A percentile compares a stretch with the other conserved stretches of the same genome.
These are phyloP conservation scores for Ameiurus melas DNA, from an alignment of 2,113 vertebrate genomes.

Conservation along the genomic window DNA sequence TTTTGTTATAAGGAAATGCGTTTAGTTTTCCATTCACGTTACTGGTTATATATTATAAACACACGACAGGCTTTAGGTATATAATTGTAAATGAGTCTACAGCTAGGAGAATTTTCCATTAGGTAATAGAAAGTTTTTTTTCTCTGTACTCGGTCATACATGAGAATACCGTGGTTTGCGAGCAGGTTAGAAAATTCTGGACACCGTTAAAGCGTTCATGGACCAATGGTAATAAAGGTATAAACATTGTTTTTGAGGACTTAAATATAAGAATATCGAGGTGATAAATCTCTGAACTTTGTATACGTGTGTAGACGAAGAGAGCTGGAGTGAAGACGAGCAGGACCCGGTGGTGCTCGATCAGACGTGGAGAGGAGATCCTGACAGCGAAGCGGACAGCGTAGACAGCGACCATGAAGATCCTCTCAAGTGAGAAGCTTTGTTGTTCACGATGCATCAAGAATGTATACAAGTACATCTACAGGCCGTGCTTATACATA, in stretches of 20 bases:
- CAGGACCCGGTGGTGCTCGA: conserved; percentile 86
- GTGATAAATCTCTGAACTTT: background rate
- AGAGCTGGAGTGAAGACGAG: conserved; percentile 94
- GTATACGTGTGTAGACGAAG: conserved; percentile 78
- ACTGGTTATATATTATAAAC: background rate
- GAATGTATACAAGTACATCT: background rate
- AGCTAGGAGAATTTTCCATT: background rate
- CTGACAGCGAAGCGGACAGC: conserved; percentile 96
- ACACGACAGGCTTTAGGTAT: background rate
- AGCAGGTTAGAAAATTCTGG: background rate
- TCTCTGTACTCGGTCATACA: background rate
- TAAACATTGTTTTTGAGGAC: background rate
- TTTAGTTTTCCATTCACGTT: background rate
- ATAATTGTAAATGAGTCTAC: background rate
- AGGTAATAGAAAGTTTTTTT: background rate
- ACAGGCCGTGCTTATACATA: background rate
- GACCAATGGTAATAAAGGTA: background rate
- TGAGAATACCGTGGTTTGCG: background rate
- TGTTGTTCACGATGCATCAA: background rate
- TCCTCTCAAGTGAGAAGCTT: conserved; percentile 85
- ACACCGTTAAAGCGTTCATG: background rate
- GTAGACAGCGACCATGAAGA: conserved; percentile 97
- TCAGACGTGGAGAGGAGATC: conserved; percentile 96
- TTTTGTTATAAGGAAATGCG: background rate
- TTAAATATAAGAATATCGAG: background rate